A percentile compares a stretch with the other conserved stretches of the same genome.
Conservation (phyloP, 2,888 invertebrate genomes). For the Habrosyne pyritoides region DNA sequence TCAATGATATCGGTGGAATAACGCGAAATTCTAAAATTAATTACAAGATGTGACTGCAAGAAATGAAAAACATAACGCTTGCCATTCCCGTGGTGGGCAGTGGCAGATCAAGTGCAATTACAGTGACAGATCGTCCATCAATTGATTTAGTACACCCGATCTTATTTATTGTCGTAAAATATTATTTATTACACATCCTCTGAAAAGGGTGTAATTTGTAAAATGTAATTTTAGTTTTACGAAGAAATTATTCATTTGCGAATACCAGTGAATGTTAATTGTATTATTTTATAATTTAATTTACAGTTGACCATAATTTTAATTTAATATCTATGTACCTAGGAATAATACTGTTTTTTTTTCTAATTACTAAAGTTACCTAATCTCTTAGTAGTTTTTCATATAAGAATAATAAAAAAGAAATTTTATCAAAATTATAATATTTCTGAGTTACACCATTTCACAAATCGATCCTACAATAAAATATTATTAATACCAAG, state of each 20-base stretch:
- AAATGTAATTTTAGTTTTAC: conserved; percentile 5
- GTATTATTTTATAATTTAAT: no score
- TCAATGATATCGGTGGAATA: background rate
- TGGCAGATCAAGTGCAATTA: conserved; percentile 48
- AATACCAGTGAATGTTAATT: no score
- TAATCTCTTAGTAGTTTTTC: no score
- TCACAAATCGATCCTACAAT: conserved; percentile 15
- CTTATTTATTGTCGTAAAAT: conserved; percentile 56
- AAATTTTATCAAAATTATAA: background rate
- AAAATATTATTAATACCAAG: conserved; percentile 54
- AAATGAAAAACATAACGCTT: conserved; percentile 18
- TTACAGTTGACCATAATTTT: no score
- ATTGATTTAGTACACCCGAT: conserved; percentile 60
- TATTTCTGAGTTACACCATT: background rate
- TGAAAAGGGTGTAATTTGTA: conserved; percentile 19
- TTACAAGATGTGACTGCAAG: conserved; percentile 12
- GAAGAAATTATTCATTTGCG: conserved; percentile 6
- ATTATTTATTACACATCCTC: conserved; percentile 35
- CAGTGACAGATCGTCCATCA: conserved; percentile 61
- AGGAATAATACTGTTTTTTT: no score
- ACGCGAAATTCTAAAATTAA: conserved; percentile 16
- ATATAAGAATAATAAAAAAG: conserved; percentile 14
- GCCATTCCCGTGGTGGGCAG: conserved; percentile 15
- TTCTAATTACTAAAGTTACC: no score
- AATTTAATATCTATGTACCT: no score